phyloP scores from a whole-genome alignment of 2,888 invertebrate genomes.

The Tromatobia lineatoria region DNA sequence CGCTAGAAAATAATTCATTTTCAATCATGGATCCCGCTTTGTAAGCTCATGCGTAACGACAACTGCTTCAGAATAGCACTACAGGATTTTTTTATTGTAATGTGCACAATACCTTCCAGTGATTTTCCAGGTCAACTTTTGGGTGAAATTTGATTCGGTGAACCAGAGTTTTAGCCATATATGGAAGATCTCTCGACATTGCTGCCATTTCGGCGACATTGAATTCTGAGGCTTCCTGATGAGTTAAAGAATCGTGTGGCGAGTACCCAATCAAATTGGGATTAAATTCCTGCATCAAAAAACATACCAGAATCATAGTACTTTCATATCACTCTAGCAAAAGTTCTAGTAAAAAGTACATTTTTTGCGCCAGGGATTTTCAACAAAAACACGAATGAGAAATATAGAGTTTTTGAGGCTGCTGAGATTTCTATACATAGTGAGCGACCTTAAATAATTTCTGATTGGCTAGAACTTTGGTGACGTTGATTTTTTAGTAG shows the following conservation, averaged over 20 bases:
- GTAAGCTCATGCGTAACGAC: no score
- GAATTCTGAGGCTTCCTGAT: constrained; percentile 86
- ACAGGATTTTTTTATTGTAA: background rate
- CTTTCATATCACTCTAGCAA: no score
- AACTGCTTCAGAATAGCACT: background rate
- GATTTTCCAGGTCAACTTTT: constrained; percentile 86
- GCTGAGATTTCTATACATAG: no score
- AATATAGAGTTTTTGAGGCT: no score
- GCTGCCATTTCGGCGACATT: constrained; percentile 88
- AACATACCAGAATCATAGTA: background rate
- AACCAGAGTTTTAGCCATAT: constrained; percentile 87
- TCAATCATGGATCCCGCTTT: no score
- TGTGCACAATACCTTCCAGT: constrained; percentile 87
- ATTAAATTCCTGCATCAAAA: constrained; percentile 87
- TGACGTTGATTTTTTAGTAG: no score
- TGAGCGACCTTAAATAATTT: no score
- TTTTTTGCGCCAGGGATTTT: no score
- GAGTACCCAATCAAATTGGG: constrained; percentile 89
- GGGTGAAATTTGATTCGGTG: constrained; percentile 86
- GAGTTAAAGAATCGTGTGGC: constrained; percentile 85
- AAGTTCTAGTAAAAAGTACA: no score
- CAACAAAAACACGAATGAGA: no score
- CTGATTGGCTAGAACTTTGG: no score
- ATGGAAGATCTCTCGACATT: constrained; percentile 87
- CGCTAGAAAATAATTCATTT: no score